Base-by-base conservation (phyloP, 2,113 vertebrate species). In the Hydropotes inermis region DNA sequence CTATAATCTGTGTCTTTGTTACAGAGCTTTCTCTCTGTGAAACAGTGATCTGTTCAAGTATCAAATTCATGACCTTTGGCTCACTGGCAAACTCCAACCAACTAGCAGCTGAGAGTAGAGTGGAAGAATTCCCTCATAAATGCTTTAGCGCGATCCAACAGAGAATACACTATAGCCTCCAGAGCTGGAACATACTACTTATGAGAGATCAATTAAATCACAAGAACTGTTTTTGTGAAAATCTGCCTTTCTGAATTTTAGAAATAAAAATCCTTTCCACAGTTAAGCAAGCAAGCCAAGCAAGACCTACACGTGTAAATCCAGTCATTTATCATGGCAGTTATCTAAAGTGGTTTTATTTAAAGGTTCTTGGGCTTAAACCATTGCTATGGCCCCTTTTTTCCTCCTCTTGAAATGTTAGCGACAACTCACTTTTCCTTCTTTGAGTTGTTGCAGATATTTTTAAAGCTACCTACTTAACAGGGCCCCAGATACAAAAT, bases 61-160 rank as follows among this genome's bases (percentile, higher is more conserved):
- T 91, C 82, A 93, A 4, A 94, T 87, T 96, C 76, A n/a, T 43
- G 95, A 97, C 96, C 91, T 97, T 96, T 54, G 50, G 64, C 76
- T 95, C 33, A 15, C 43, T 91, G 94, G 88, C 90, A 45, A 89
- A 94, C 13, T 58, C 85, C 33, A 86, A 85, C 87, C 95, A 94
- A 95, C 91, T 52, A 47, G 14, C 96, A 96, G 88, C 93, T 94
- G 86, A 87, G 52, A 55, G 13, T 2, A n/a, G 36, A 94, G 36
- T 55, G 93, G 52, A 94, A 82, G 64, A 97, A 95, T 94, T 93
- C 43, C 28, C 74, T 67, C 70, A 21, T 78, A 94, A 95, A 93
- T 11, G 87, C 43, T 52, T 78, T 81, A 55, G 91, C 55, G 45
- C 13, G 27, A 67, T 85, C 91, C 50, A 93, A 61, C 4, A 78